Percentiles rank a stretch among this genome's conserved stretches.
Conservation (phyloP, 2,113 vertebrate species). For the Actenoides lindsayi region DNA sequence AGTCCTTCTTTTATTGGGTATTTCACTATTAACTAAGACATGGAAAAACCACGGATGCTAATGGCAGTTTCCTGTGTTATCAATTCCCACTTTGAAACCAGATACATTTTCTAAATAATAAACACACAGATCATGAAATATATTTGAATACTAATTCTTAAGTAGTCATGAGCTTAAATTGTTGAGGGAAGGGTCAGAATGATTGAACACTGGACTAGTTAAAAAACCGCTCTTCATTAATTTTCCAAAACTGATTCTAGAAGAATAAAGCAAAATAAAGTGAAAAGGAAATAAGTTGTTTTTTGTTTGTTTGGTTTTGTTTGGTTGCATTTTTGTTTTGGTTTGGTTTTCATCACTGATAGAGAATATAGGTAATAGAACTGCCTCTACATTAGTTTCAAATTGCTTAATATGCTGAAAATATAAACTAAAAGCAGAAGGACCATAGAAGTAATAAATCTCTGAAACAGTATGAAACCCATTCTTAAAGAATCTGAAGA, state of each 20-base stretch:
- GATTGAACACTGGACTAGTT: neutral
- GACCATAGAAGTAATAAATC: neutral
- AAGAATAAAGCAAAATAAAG: neutral
- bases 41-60: neutral
- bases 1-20: neutral
- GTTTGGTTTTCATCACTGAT: neutral
- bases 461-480: neutral
- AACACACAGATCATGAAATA: neutral
- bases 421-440: neutral
- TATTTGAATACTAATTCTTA: neutral
- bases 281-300: neutral
- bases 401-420: neutral
- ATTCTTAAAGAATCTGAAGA: neutral
- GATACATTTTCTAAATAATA: neutral
- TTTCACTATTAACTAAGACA: neutral
- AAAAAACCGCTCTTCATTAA: neutral
- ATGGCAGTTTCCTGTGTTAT: neutral
- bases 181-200: neutral
- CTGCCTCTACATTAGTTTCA: neutral
- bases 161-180: neutral
- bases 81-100: neutral
- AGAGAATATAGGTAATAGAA: neutral
- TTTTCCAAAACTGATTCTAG: neutral
- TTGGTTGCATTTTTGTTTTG: too few relatives aligned
- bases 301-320: too few relatives aligned